A percentile compares a stretch with the other conserved stretches of the same genome.
phyloP scores from a whole-genome alignment of 2,113 vertebrate genomes.

The Brachionichthys hirsutus region DNA sequence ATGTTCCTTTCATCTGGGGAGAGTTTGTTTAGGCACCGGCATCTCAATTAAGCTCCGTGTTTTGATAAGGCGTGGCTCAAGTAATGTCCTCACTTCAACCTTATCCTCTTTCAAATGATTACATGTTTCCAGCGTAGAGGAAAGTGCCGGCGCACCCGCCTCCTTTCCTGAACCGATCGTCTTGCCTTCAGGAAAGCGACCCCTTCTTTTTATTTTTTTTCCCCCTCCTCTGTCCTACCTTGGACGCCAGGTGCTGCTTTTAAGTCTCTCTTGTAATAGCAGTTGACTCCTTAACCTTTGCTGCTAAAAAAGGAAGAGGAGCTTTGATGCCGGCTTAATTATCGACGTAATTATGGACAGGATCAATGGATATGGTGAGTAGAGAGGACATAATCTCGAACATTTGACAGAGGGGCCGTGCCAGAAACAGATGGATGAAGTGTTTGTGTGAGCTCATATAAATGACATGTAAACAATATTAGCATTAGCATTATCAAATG shows the following conservation, averaged over 20 bases:
- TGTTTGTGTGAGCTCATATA: too few relatives aligned
- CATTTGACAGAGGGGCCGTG: too few relatives aligned
- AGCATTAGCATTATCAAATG: too few relatives aligned
- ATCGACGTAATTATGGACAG: slow-evolving; percentile 41
- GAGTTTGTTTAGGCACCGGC: slow-evolving; percentile 61
- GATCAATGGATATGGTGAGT: slow-evolving; percentile 65
- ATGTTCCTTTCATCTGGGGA: slow-evolving; percentile 60
- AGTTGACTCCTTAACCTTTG: slow-evolving; percentile 30
- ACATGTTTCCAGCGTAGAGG: slow-evolving; percentile 63
- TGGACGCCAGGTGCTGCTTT: slow-evolving; percentile 36
- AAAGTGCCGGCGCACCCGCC: slow-evolving; percentile 38
- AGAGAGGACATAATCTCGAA: slow-evolving; percentile 66
- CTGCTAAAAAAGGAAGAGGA: slow-evolving; percentile 21
- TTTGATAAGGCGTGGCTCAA: slow-evolving; percentile 69
- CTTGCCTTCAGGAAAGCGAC: slow-evolving; percentile 33
- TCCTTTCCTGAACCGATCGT: slow-evolving; percentile 31
- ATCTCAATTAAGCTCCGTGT: slow-evolving; percentile 59
- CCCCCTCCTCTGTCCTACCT: neutral
- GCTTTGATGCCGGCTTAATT: slow-evolving; percentile 61
- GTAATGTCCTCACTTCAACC: slow-evolving; percentile 60
- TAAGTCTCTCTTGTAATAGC: slow-evolving; percentile 40
- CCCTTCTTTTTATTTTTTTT: slow-evolving; percentile 16
- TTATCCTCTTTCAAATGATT: slow-evolving; percentile 68
- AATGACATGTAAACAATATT: too few relatives aligned
- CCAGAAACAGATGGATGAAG: too few relatives aligned